These are phyloP conservation scores for Drosophila formosana DNA, from an alignment of 2,888 invertebrate genomes.

Conservation along the genomic window DNA sequence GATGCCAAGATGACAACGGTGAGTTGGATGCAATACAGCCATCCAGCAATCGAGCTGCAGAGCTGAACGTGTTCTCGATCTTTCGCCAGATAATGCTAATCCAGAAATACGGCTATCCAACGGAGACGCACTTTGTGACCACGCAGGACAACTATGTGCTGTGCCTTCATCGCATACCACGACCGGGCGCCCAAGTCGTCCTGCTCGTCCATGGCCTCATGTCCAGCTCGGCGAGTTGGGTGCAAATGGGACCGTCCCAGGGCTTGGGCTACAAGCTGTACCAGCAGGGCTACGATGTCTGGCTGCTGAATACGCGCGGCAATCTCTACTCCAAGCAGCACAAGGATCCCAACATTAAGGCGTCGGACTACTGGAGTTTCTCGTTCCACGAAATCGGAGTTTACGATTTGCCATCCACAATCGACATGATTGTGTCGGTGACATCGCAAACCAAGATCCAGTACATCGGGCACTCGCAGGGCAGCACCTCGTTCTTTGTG, in stretches of 20 bases:
- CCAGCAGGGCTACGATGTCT: conserved; percentile 54
- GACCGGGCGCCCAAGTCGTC: conserved; percentile 17
- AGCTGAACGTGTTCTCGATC: not conserved
- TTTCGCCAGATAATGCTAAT: conserved; percentile 20
- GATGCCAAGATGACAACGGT: conserved; percentile 42
- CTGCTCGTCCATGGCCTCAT: conserved; percentile 60
- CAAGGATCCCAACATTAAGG: not conserved
- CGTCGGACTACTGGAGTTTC: conserved; percentile 43
- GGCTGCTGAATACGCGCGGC: conserved; percentile 62
- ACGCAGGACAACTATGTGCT: conserved; percentile 46
- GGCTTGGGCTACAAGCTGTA: conserved; percentile 58
- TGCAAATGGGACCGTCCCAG: conserved; percentile 44
- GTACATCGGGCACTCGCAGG: conserved; percentile 65
- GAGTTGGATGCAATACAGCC: conserved; percentile 1
- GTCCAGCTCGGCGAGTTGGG: conserved; percentile 59
- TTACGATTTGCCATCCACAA: conserved; percentile 47
- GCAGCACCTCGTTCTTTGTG: conserved; percentile 58
- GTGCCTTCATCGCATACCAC: conserved; percentile 55
- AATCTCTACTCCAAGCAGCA: conserved; percentile 53
- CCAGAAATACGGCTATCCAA: conserved; percentile 37
- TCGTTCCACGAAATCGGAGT: conserved; percentile 63
- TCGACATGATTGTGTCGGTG: conserved; percentile 29
- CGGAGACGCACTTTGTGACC: conserved; percentile 33
- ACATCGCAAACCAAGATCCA: conserved; percentile 31
- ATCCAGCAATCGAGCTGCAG: not conserved